phyloP scores from a whole-genome alignment of 1,140 invertebrate genomes.

The Cyclina sinensis region DNA sequence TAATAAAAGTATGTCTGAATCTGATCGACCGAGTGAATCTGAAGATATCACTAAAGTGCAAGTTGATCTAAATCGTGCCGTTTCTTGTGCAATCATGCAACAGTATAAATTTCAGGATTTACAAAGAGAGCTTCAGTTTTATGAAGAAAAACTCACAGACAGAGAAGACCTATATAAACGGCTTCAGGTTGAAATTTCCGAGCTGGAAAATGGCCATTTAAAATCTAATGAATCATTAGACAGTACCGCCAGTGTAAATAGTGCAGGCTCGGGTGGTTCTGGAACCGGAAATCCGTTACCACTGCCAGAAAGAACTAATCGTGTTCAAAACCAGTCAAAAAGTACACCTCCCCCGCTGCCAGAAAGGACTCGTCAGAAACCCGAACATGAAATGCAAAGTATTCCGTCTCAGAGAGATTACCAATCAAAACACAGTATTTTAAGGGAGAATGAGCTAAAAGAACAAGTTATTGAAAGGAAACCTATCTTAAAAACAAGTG shows the following conservation, averaged over 20 bases:
- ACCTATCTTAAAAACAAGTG: constrained; percentile 59
- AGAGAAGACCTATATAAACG: constrained; percentile 89
- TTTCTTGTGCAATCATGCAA: constrained; percentile 87
- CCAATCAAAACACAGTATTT: background rate
- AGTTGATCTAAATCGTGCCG: constrained; percentile 81
- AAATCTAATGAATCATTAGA: constrained; percentile 41
- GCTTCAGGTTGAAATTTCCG: constrained; percentile 90
- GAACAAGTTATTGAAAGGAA: constrained; percentile 52
- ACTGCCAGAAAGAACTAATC: constrained; percentile 53
- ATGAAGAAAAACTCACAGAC: constrained; percentile 89
- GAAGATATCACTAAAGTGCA: constrained; percentile 87
- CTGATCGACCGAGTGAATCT: constrained; percentile 86
- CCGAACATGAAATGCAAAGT: background rate
- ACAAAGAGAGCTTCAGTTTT: constrained; percentile 89
- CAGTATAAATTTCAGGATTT: constrained; percentile 90
- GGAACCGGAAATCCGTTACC: constrained; percentile 35
- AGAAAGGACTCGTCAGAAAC: constrained; percentile 45
- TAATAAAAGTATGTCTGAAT: constrained; percentile 50
- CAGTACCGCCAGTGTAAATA: constrained; percentile 2
- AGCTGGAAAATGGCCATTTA: constrained; percentile 87
- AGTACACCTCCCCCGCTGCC: constrained; percentile 16
- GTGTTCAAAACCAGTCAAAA: constrained; percentile 14
- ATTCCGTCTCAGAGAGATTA: background rate
- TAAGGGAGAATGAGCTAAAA: background rate
- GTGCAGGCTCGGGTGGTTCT: background rate